Conservation (phyloP, 1,140 invertebrate genomes). For the Uloborus diversus region DNA sequence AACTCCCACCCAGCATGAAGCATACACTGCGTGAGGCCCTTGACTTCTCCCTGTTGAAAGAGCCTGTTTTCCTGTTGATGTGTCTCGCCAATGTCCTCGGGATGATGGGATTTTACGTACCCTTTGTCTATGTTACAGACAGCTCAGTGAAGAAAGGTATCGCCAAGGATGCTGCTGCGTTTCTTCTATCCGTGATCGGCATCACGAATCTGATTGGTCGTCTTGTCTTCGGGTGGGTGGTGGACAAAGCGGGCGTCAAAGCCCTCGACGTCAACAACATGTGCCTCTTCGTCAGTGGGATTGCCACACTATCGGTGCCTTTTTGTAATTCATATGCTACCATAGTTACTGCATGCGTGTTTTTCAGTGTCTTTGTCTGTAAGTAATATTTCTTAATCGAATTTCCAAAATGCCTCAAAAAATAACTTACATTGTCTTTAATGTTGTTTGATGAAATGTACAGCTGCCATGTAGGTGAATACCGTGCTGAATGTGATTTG, state of each 20-base stretch:
- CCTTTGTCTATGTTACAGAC: conserved; percentile 92
- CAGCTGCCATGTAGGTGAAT: too few species aligned
- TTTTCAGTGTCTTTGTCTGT: conserved; percentile 97
- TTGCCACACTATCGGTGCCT: conserved; percentile 84
- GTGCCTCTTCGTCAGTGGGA: conserved; percentile 87
- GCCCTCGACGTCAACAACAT: conserved; percentile 94
- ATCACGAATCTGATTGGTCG: conserved; percentile 59
- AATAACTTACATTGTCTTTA: too few species aligned
- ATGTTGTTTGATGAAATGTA: too few species aligned
- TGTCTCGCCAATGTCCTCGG: conserved; percentile 94
- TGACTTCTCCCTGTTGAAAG: conserved; percentile 87
- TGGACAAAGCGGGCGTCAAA: conserved; percentile 74
- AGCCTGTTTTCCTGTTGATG: conserved; percentile 91
- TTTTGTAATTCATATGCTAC: conserved; percentile 80
- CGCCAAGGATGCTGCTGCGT: conserved; percentile 76
- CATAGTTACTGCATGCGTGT: conserved; percentile 84
- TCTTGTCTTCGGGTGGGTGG: conserved; percentile 69
- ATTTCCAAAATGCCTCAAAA: too few species aligned
- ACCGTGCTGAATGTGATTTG: too few species aligned
- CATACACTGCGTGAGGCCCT: conserved; percentile 79
- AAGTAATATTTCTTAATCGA: conserved; percentile 70
- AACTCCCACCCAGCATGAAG: conserved; percentile 56
- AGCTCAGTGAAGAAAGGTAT: conserved; percentile 76
- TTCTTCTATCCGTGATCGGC: conserved; percentile 83
- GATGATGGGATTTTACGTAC: conserved; percentile 93